phyloP scores from a whole-genome alignment of 1,140 invertebrate species.

The Euwallacea fornicatus region DNA sequence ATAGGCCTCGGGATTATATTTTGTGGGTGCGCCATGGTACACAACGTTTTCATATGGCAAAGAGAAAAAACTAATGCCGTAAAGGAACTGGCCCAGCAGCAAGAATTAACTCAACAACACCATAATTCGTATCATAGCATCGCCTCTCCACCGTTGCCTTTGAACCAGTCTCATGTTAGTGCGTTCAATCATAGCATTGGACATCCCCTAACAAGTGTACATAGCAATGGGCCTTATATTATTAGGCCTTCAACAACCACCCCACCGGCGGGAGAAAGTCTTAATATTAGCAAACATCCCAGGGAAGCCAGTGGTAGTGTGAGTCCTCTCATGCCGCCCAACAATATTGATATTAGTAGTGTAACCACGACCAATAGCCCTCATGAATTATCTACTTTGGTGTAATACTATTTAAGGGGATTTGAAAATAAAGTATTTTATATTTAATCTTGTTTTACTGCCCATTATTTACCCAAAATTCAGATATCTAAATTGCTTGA shows the following conservation, averaged over 20 bases:
- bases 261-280: slow-evolving; percentile 55
- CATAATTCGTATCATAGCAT: slow-evolving; percentile 49
- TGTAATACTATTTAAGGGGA: slow-evolving; percentile 49
- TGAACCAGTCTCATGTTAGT: slow-evolving; percentile 50
- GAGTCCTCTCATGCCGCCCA: slow-evolving; percentile 63
- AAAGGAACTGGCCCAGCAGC: slow-evolving; percentile 53
- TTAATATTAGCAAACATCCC: slow-evolving; percentile 50
- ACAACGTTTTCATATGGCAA: slow-evolving; percentile 93
- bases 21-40: slow-evolving; percentile 89
- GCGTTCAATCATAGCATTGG: slow-evolving; percentile 49
- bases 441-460: no score
- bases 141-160: slow-evolving; percentile 33
- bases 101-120: slow-evolving; percentile 47
- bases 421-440: neutral
- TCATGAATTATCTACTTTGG: slow-evolving; percentile 71
- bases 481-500: no score
- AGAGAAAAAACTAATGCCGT: slow-evolving; percentile 73
- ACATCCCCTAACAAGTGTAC: slow-evolving; percentile 44
- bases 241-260: slow-evolving; percentile 58
- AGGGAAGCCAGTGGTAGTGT: slow-evolving; percentile 64
- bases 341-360: slow-evolving; percentile 68
- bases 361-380: slow-evolving; percentile 65
- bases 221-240: slow-evolving; percentile 50
- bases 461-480: no score
- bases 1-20: slow-evolving; percentile 88